Conservation (phyloP, 2,888 invertebrate species). For the Lepidochitona cinerea region DNA sequence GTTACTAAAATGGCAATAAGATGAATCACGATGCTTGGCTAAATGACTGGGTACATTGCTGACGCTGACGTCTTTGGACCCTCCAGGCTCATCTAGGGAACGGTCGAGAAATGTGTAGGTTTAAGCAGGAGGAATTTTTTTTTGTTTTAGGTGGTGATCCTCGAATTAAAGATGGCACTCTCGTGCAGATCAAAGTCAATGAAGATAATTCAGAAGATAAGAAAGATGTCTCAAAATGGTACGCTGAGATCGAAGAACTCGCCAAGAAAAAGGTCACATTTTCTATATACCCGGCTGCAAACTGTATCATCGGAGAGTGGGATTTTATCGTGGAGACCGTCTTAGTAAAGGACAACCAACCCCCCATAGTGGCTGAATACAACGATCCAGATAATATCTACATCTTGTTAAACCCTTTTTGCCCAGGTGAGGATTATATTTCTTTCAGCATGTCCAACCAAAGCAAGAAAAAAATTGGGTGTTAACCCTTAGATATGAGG, state of each 20-base stretch:
- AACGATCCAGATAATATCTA: conserved; percentile 76
- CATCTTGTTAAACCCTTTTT: conserved; percentile 91
- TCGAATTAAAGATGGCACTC: conserved; percentile 29
- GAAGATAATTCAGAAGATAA: background rate
- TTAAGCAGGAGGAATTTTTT: too few species aligned
- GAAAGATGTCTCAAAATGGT: background rate
- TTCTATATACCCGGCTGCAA: conserved; percentile 16
- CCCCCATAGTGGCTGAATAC: conserved; percentile 1
- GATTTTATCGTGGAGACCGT: conserved; percentile 24
- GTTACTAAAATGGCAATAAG: too few species aligned
- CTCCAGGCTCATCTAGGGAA: too few species aligned
- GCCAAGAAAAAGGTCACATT: conserved; percentile 6
- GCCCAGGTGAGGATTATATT: conserved; percentile 77
- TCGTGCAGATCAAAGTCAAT: conserved; percentile 7
- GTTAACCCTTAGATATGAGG: too few species aligned
- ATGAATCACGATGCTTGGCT: too few species aligned
- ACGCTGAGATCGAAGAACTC: background rate
- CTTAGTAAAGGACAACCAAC: background rate
- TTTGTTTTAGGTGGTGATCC: conserved; percentile 23
- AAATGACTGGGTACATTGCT: too few species aligned
- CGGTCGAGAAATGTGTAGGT: too few species aligned
- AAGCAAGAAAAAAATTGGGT: too few species aligned
- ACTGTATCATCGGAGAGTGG: conserved; percentile 32
- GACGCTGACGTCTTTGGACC: too few species aligned
- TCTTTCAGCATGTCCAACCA: too few species aligned